Base-by-base conservation (phyloP, 23 tunicate genomes). In the Halocynthia roretzi region DNA sequence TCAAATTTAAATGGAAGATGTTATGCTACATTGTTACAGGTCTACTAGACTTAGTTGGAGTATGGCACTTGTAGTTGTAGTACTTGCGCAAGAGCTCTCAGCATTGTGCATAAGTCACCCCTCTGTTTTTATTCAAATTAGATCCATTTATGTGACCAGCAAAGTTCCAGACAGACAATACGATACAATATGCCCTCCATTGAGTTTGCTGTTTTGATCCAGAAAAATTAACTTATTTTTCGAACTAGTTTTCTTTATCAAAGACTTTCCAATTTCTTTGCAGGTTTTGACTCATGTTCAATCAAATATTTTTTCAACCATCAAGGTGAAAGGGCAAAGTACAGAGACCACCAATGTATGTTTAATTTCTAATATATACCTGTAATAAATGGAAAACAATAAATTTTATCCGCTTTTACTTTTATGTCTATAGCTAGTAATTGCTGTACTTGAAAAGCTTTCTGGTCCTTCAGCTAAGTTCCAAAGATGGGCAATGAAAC, bases 401-500 rank as follows among this genome's bases (percentile, higher is more conserved):
- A 31, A 31, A 31, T 31, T 31, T 31, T 31, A 31, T 31, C 44
- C 4, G 44, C 44, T 31, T 31, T 0, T 31, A 31, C 44, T 58
- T n/a, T 58, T 65, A 65, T 15, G 48, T 65, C 31, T 15, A 11
- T 48, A 74, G 78, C n/a, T 54, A n/a, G 23, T 5, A 53, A 56
- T 74, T 54, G 78, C 56, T 10, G 78, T 18, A 17, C 65, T 74
- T 10, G 78, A 74, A 4, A 74, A 74, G 31, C 9, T 53, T 4
- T 14, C 78, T 6, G 78, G 78, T 9, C 14, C 78, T 8, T 5
- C 64, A 10, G 67, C 78, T 53, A 74, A 74, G 31, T 74, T 10
- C 77, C 96, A 89, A 65, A 70, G 96, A 54, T 89, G 96, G 96
- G 96, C 96, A 15, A 52, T 89, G 51, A 89, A 89, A 54, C 96